Percentiles rank a stretch among this genome's conserved stretches.
Evolutionary conservation across 92 coral and sea anemone species (phyloP).

Genomic region (Desmophyllum pertusum): DNA sequence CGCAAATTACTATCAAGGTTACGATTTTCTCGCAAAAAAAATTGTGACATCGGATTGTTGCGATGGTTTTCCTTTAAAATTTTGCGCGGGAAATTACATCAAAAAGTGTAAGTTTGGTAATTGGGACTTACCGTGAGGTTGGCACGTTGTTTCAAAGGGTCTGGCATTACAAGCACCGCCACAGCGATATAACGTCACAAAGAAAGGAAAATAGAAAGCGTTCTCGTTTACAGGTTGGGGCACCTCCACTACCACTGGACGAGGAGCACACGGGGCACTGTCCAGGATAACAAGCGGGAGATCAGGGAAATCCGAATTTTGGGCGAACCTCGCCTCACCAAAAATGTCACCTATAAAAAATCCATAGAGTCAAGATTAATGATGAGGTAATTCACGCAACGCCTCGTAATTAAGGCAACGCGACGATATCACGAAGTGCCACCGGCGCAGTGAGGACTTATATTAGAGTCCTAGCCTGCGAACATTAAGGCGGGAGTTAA

Average conservation of each 20-base stretch:
- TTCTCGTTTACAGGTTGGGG: constrained; percentile 67
- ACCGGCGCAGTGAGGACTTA: no score
- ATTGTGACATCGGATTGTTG: no score
- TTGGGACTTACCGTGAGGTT: constrained; percentile 58
- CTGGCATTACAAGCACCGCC: constrained; percentile 68
- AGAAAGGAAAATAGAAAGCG: constrained; percentile 68
- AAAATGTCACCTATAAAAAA: neutral
- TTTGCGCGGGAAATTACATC: no score
- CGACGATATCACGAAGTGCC: no score
- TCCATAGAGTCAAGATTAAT: neutral
- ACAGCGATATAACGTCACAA: constrained; percentile 74
- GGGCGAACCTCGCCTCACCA: neutral
- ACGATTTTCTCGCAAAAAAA: no score
- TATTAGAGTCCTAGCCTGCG: no score
- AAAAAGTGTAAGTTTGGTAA: neutral
- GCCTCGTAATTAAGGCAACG: no score
- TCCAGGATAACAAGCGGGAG: constrained; percentile 52
- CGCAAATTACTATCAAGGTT: no score
- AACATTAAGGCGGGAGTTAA: no score
- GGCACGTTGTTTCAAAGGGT: constrained; percentile 67
- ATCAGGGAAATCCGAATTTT: neutral
- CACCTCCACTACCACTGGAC: constrained; percentile 67
- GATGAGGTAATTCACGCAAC: neutral
- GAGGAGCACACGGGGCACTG: constrained; percentile 55
- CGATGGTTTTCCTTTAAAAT: no score